Evolutionary conservation across 2,888 invertebrate species (phyloP).

Genomic region (Meliscaeva auricollis): DNA sequence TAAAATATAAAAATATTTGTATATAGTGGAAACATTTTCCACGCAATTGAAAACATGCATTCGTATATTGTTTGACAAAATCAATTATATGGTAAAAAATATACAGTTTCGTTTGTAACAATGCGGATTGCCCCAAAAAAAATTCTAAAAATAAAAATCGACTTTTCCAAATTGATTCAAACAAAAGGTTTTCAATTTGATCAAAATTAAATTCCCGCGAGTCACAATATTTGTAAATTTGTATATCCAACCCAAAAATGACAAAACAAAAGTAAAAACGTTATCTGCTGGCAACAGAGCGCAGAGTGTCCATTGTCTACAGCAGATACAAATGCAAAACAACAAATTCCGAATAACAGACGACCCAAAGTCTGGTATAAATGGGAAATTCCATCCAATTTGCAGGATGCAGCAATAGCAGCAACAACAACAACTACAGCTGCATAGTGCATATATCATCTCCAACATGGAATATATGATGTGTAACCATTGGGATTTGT

Average conservation of each 20-base stretch:
- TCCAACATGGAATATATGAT: not conserved
- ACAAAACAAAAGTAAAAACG: conserved; percentile 4
- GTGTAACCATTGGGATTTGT: conserved; percentile 1
- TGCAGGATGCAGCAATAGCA: not conserved
- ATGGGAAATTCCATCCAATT: not conserved
- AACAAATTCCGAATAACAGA: not conserved
- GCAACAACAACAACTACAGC: no score
- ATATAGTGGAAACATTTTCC: not conserved
- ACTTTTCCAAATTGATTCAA: conserved; percentile 11
- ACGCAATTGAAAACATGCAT: not conserved
- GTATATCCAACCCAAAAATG: not conserved
- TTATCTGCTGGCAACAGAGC: not conserved
- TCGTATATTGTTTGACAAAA: not conserved
- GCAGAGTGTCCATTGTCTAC: not conserved
- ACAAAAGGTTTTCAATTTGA: conserved; percentile 14
- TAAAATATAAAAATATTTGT: not conserved
- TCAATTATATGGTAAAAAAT: no score
- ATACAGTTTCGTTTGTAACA: no score
- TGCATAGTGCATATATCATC: not conserved
- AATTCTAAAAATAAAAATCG: not conserved
- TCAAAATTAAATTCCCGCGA: not conserved
- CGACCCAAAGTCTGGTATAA: not conserved
- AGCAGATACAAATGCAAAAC: not conserved
- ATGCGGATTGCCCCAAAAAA: not conserved
- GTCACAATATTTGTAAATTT: not conserved